phyloP scores from a whole-genome alignment of 2,797 vertebrate species.

The Channa striata region DNA sequence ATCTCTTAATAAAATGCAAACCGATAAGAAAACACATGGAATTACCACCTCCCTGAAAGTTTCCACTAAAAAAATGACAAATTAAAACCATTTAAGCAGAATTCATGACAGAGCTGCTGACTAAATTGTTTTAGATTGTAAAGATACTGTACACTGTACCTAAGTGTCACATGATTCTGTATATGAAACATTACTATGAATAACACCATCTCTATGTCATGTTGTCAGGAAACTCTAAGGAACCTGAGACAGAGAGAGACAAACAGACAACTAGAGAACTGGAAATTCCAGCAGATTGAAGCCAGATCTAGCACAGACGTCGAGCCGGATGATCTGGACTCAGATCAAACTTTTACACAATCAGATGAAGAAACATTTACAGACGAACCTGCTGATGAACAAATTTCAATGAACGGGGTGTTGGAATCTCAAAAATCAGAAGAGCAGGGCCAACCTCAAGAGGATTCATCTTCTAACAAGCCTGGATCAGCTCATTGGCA shows the following conservation, averaged over 20 bases:
- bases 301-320: constrained; percentile 28
- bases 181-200: neutral
- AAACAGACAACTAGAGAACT: constrained; percentile 53
- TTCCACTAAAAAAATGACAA: too few relatives aligned
- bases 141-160: too few relatives aligned
- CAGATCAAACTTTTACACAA: constrained; percentile 1
- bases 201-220: neutral
- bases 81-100: neutral
- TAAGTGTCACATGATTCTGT: too few relatives aligned
- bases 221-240: constrained; percentile 71
- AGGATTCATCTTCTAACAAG: neutral
- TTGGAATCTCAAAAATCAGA: constrained; percentile 19
- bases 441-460: constrained; percentile 14
- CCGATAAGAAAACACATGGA: too few relatives aligned
- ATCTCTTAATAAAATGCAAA: too few relatives aligned
- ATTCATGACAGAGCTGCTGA: neutral
- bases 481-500: neutral
- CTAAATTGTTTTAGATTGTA: too few relatives aligned
- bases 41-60: too few relatives aligned
- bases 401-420: constrained; percentile 43
- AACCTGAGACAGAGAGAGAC: constrained; percentile 68
- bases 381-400: constrained; percentile 41
- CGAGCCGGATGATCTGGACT: constrained; percentile 30
- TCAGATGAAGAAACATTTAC: constrained; percentile 29
- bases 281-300: constrained; percentile 44